Base-by-base conservation (phyloP, 2,797 vertebrate species). In the Microctenopoma stevenorrisi region DNA sequence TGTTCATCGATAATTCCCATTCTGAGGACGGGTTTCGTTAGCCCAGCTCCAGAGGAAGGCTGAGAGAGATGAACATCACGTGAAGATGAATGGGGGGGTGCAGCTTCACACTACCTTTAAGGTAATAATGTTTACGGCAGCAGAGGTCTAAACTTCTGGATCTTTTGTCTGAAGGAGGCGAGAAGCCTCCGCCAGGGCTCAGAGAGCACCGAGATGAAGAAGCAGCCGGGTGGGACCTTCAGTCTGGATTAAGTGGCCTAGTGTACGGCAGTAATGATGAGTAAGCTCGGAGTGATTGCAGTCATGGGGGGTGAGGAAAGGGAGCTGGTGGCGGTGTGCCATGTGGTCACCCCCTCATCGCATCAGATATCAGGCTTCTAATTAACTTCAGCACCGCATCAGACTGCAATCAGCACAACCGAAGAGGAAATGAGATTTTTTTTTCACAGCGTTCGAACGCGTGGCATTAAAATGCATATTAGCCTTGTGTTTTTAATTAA, bases 401-500 rank as follows among this genome's bases (percentile, higher is more conserved):
- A 90, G 76, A 81, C 84, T 84, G 79, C 83, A 91, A 92, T 91
- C 91, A 92, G 88, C 82, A 83, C 70, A 85, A 83, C 83, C 84
- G 76, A 79, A 74, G 74, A 88, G 91, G 88, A 93, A 93, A 93
- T 91, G 7, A 83, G 79, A 33, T 88, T 88, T 88, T 84, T 68
- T 40, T 60, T 7, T 57, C 26, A n/a, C 61, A 44, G 52, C 48
- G 43, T 88, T 87, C 68, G 79, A 80, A 87, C 83, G 81, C 61
- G 8, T 72, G 59, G 83, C 61, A 64, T 90, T 88, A 90, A 92
- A 92, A 91, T 90, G 90, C 87, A 88, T 89, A 90, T 89, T 82
- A 91, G 87, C 85, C 87, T 83, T 50, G 76, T 88, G 87, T 85
- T 90, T 94, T 91, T 90, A 91, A 93, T 92, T 91, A 90, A 88